A percentile compares a stretch with the other conserved stretches of the same genome.
Evolutionary conservation across 2,113 vertebrate genomes (phyloP).

Genomic region (Riparia riparia): DNA sequence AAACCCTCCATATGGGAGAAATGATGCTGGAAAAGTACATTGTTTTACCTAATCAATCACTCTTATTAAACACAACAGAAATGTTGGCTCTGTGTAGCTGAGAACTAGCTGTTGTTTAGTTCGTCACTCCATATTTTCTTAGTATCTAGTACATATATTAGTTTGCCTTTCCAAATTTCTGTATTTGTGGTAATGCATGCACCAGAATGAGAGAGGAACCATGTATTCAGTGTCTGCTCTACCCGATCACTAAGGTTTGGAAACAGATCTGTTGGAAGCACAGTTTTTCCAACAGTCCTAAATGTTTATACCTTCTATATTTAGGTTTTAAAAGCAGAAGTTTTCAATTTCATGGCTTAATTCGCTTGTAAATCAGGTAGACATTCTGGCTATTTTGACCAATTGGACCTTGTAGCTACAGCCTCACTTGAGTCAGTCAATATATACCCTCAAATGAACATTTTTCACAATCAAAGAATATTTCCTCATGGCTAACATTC

Average conservation of each 20-base stretch:
- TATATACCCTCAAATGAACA: background rate
- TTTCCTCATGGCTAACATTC: background rate
- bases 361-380: background rate
- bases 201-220: background rate
- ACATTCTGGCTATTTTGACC: background rate
- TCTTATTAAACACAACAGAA: background rate
- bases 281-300: background rate
- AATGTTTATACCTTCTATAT: background rate
- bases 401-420: accelerated
- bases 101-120: background rate
- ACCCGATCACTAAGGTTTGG: background rate
- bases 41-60: background rate
- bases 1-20: background rate
- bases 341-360: background rate
- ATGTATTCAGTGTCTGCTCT: background rate
- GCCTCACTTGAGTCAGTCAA: background rate
- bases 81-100: background rate
- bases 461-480: background rate
- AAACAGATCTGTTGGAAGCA: background rate
- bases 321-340: background rate
- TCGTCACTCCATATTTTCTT: background rate
- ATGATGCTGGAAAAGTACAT: background rate
- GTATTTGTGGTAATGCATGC: too few species aligned
- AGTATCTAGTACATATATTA: background rate
- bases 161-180: background rate